These are phyloP conservation scores for Pachyramphus minor DNA, from an alignment of 2,113 vertebrate species.

Conservation along the genomic window DNA sequence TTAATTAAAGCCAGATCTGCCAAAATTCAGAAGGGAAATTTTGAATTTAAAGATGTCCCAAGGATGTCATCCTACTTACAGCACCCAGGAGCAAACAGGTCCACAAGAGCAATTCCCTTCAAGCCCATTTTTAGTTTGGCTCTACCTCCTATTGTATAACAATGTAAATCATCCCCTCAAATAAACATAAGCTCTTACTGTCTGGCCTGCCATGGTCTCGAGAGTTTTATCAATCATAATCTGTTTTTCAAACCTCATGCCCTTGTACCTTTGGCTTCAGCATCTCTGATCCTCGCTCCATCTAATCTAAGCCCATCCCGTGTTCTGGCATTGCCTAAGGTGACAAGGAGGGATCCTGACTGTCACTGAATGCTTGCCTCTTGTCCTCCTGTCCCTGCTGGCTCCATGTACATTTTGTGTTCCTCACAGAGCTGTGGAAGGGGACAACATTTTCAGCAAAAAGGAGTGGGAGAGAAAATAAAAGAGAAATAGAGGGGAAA, in stretches of 20 bases:
- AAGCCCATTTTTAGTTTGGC: not conserved
- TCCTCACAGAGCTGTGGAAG: not conserved
- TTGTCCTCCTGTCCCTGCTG: constrained; percentile 5
- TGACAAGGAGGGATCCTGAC: not conserved
- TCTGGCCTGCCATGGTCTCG: not conserved
- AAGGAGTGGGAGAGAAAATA: not conserved
- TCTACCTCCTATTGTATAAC: not conserved
- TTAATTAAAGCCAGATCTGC: not conserved
- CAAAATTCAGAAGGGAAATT: not conserved
- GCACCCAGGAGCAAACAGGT: not conserved
- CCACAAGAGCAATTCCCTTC: not conserved
- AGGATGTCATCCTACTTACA: not conserved
- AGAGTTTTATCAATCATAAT: not conserved
- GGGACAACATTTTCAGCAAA: not conserved
- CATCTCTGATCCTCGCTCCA: rapidly evolving
- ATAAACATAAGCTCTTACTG: not conserved
- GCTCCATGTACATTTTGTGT: not conserved
- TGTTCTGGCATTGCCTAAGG: not conserved
- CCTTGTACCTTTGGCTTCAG: constrained; percentile 26
- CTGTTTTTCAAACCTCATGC: not conserved
- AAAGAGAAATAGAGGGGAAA: not conserved
- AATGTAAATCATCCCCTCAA: not conserved
- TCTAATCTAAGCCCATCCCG: not conserved
- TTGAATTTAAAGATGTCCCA: not conserved
- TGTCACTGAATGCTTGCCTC: not conserved